These are phyloP conservation scores for Hydractinia symbiolongicarpus DNA, from an alignment of 30 jellyfish, hydroid and myxozoan genomes.

Conservation along the genomic window DNA sequence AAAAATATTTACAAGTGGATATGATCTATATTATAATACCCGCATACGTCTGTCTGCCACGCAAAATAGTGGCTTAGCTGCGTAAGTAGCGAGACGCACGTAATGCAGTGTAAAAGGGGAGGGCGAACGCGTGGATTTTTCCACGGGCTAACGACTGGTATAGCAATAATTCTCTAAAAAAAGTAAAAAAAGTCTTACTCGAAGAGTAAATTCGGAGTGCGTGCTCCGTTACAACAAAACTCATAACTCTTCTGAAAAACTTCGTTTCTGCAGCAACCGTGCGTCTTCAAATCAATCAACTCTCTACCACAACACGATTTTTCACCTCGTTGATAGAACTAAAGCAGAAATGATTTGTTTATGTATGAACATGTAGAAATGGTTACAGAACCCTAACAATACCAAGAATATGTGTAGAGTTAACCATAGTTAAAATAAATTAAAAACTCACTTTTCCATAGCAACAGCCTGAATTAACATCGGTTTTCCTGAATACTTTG, in stretches of 20 bases:
- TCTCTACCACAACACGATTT: constrained; percentile 69
- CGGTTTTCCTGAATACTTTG: constrained; percentile 32
- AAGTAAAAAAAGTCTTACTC: not conserved
- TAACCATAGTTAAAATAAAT: not conserved
- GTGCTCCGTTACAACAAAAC: constrained; percentile 61
- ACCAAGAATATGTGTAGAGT: not conserved
- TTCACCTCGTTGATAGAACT: constrained; percentile 44
- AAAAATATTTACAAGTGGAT: no score
- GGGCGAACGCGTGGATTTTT: no score
- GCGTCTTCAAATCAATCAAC: constrained; percentile 38
- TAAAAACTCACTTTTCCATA: constrained; percentile 6
- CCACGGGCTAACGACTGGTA: no score
- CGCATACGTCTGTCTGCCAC: no score
- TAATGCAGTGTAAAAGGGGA: no score
- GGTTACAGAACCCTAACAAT: no score
- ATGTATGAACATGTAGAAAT: no score
- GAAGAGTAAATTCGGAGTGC: constrained; percentile 26
- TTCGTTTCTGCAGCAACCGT: constrained; percentile 79
- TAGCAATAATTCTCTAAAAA: not conserved
- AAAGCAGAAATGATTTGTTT: not conserved
- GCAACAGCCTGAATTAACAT: constrained; percentile 37
- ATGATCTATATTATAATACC: no score
- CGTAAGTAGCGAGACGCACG: no score
- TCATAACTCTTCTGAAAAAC: constrained; percentile 26
- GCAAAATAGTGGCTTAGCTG: no score